Base-by-base conservation (phyloP, 2,113 vertebrate species). In the Pangasianodon gigas region DNA sequence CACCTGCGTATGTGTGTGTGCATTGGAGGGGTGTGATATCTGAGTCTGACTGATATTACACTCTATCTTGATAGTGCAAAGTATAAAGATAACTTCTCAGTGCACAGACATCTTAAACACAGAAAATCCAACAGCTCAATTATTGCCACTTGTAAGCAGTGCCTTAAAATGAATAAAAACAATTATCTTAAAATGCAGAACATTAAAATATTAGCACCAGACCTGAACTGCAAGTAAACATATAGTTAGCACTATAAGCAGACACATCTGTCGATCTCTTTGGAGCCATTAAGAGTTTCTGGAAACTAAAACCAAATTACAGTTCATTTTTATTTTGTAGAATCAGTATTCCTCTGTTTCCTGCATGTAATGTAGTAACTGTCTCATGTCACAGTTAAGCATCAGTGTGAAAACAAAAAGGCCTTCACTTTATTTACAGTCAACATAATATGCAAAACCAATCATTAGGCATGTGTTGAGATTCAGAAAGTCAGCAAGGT, bases 11-110 rank as follows among this genome's bases (percentile, higher is more conserved):
- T 51, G 84, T 26, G 79, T 71, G 77, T 83, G 58, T 69, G 77
- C 48, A 69, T 51, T 87, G 52, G 58, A 44, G 82, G 44, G 81
- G 81, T 84, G 71, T 85, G 44, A 60, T 85, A 90, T 85, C 69
- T 65, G 83, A 85, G 52, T 62, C 88, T 89, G 82, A 62, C 32
- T 80, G 71, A 69, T 86, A 80, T 89, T 81, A 86, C 84, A 86
- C 44, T 89, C 56, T 75, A 81, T 56, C 51, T 58, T 71, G 52
- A 74, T 44, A 44, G 65, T 18, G 24, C 51, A 58, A 29, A 58
- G 87, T 75, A 71, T 67, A 69, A 67, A 83, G 79, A 87, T 90
- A 56, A 90, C 77, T 74, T 32, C 32, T 56, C 79, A 69, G 67
- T 52, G 29, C 80, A 41, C 18, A 52, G 75, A 41, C 46, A 52